Evolutionary conservation across 2,113 vertebrate genomes (phyloP), one percentile per base, ranked within the genome.

Genomic region (Hippocampus comes): DNA sequence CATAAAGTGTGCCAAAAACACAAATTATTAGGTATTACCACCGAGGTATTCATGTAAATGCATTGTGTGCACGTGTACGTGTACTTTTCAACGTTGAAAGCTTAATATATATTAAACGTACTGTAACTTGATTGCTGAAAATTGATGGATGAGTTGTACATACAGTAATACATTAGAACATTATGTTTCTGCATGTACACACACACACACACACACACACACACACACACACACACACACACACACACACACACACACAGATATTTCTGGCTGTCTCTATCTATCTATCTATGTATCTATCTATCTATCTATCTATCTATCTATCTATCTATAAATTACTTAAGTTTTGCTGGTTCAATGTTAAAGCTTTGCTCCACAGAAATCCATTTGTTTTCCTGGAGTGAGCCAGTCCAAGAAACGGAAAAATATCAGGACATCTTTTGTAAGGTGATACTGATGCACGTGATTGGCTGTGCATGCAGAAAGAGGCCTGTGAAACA

Each of bases 381-480:
- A 60, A 30, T 30, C 1, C 4, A 15, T 1, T 9, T 30, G 17
- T 17, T 12, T 18, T 60, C 15, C 17, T 14, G 15, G 27, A 60
- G 7, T 60, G 6, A 60, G 59, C 6, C 14, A 61, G 27, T 17
- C 17, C 59, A 61, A 6, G 5, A 48, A 23, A 25, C 23, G 4
- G 41, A 43, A 65, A 65, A 64, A 66, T 64, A 71, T 75, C 43
- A 75, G 43, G 68, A 73, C 78, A 75, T 85, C 74, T 78, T 85
- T 76, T 63, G 88, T 87, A 90, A 91, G 60, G n/a, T 71, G 86
- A 91, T 74, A 79, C 88, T 53, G 14, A 53, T 66, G 78, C 69
- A 78, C 78, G 34, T 75, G 69, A 81, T 76, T 70, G 70, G 42
- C 18, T 63, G 49, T 68, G 59, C 63, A 34, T 72, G 70, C 68